Percentiles rank a stretch among this genome's conserved stretches.
Conservation (phyloP, 2,888 invertebrate species). For the Drymonia ruficornis region DNA sequence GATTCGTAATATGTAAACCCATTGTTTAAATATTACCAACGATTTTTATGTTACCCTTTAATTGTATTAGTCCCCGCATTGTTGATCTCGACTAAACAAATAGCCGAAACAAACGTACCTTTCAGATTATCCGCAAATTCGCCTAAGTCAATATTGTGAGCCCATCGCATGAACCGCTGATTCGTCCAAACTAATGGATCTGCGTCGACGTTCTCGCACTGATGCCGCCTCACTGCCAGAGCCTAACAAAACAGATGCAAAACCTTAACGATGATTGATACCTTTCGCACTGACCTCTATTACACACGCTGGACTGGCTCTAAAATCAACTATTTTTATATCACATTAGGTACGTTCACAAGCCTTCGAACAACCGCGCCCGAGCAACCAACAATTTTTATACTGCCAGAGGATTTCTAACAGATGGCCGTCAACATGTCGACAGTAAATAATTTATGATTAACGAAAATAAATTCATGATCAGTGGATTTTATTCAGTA, state of each 20-base stretch:
- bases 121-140: slow-evolving; percentile 97
- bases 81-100: slow-evolving; percentile 7
- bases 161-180: slow-evolving; percentile 97
- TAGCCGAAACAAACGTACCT: slow-evolving; percentile 82
- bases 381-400: too few relatives aligned
- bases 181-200: slow-evolving; percentile 99
- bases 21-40: too few relatives aligned
- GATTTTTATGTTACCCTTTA: too few relatives aligned
- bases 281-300: slow-evolving; percentile 8
- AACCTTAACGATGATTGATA: slow-evolving; percentile 48
- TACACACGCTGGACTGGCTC: background rate
- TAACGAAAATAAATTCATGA: too few relatives aligned
- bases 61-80: background rate
- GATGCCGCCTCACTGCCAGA: slow-evolving; percentile 93
- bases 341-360: too few relatives aligned
- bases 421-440: too few relatives aligned
- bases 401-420: too few relatives aligned
- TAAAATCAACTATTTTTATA: too few relatives aligned
- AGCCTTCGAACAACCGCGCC: too few relatives aligned
- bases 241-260: slow-evolving; percentile 82
- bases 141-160: slow-evolving; percentile 95
- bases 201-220: slow-evolving; percentile 94
- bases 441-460: too few relatives aligned
- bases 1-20: too few relatives aligned
- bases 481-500: too few relatives aligned